Evolutionary conservation across 1,140 invertebrate genomes (phyloP), one percentile per base, ranked within the genome.

Genomic region (Globodera ellingtonae): DNA sequence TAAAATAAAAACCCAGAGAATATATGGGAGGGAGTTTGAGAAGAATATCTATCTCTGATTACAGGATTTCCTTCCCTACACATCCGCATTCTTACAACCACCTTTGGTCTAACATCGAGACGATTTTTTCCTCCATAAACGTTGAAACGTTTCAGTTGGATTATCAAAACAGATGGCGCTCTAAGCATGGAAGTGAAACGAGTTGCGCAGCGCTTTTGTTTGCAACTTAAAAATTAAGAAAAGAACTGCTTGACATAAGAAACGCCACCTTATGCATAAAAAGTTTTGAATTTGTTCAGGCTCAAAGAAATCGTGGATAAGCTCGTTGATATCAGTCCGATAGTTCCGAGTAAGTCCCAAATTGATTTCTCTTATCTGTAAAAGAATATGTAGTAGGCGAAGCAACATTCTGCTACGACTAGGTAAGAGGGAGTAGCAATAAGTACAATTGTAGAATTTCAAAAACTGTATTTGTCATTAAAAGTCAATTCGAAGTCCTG

Each of bases 81-180:
- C 35, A 35, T 35, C 35, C 35, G 35, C 35, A 35, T 35, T 35
- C 47, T 18, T 4, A 15, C 44, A n/a, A 65, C 18, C n/a, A 82
- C 81, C 7, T 82, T 73, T 59, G 81, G 15, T 35, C 48, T 74
- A 3, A 82, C 81, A 52, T 65, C 47, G 10, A 81, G 82, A n/a
- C 81, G 18, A 70, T 82, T 82, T 47, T 82, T 82, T 5, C 81
- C 81, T 35, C 81, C 81, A 48, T 79, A 82, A 8, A 67, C 15
- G 21, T 82, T 82, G 56, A 84, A 84, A 10, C 83, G 69, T 70
- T 84, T 84, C n/a, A 84, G 24, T 75, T 84, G 83, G 15, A 84
- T 78, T 62, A 84, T 81, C 52, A 84, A 73, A 46, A 86, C 71
- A 1, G 44, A n/a, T 24, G 84, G 83, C 46, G 84, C n/a, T 10